Conservation (phyloP, 2,113 vertebrate genomes). For the Scalopus aquaticus region DNA sequence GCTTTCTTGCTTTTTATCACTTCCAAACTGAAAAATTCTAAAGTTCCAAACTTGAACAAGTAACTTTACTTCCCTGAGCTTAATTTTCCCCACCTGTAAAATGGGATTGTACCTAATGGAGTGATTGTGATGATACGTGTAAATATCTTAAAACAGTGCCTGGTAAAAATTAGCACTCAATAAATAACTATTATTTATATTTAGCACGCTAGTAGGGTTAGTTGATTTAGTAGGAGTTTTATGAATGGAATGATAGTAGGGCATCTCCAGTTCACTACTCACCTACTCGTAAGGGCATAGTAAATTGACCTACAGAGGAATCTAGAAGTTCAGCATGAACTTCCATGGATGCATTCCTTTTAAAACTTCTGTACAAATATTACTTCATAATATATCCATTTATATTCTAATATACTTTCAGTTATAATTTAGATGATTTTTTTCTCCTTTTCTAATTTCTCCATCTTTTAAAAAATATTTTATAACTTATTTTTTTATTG, state of each 20-base stretch:
- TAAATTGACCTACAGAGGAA: neutral
- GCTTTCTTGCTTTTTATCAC: neutral
- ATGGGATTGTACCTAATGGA: neutral
- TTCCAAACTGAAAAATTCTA: too few species aligned
- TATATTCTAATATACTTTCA: conserved; percentile 42
- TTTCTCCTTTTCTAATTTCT: neutral
- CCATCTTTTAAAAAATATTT: too few species aligned
- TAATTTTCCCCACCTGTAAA: neutral
- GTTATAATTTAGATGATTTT: conserved; percentile 43
- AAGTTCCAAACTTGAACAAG: neutral
- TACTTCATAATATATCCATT: neutral
- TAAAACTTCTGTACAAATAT: neutral
- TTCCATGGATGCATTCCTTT: conserved; percentile 2
- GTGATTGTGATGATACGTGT: neutral
- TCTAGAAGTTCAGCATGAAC: neutral
- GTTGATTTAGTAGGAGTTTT: neutral
- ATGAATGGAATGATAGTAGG: neutral
- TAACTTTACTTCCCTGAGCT: conserved; percentile 24
- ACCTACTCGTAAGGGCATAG: neutral
- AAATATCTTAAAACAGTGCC: neutral
- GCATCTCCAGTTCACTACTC: neutral
- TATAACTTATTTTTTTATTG: too few species aligned
- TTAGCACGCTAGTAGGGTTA: neutral
- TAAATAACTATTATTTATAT: conserved; percentile 22
- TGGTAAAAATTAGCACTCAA: neutral